Conservation (phyloP, 1,140 invertebrate genomes). For the Calliopsis andreniformis region DNA sequence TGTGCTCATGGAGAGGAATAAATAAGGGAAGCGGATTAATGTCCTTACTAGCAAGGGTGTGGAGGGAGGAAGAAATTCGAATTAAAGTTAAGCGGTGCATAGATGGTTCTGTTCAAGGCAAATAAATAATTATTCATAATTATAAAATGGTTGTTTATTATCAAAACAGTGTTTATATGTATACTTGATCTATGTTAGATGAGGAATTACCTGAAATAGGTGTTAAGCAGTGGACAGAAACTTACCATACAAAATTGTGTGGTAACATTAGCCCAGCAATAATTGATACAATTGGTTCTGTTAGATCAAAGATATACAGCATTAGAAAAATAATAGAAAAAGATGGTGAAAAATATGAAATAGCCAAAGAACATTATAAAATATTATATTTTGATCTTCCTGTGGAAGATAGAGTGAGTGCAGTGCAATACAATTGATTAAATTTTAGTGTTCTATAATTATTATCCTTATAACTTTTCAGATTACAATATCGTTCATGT, state of each 20-base stretch:
- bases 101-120: slow-evolving; percentile 61
- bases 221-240: slow-evolving; percentile 57
- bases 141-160: neutral
- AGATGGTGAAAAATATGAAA: slow-evolving; percentile 52
- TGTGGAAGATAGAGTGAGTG: slow-evolving; percentile 64
- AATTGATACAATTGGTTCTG: slow-evolving; percentile 64
- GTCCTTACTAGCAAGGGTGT: slow-evolving; percentile 66
- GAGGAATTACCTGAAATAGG: slow-evolving; percentile 66
- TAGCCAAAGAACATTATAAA: slow-evolving; percentile 63
- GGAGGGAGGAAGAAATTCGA: slow-evolving; percentile 71
- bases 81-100: slow-evolving; percentile 57
- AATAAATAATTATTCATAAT: slow-evolving; percentile 12
- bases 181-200: slow-evolving; percentile 47
- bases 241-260: slow-evolving; percentile 49
- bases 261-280: slow-evolving; percentile 57
- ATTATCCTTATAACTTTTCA: slow-evolving; percentile 20
- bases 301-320: slow-evolving; percentile 70
- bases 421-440: neutral
- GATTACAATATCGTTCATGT: slow-evolving; percentile 65
- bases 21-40: slow-evolving; percentile 66
- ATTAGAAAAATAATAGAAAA: slow-evolving; percentile 65
- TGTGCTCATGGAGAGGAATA: slow-evolving; percentile 70
- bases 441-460: neutral
- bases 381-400: slow-evolving; percentile 58
- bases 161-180: neutral